Evolutionary conservation across 2,888 invertebrate species (phyloP).

Genomic region (Agapetus fuscipes): DNA sequence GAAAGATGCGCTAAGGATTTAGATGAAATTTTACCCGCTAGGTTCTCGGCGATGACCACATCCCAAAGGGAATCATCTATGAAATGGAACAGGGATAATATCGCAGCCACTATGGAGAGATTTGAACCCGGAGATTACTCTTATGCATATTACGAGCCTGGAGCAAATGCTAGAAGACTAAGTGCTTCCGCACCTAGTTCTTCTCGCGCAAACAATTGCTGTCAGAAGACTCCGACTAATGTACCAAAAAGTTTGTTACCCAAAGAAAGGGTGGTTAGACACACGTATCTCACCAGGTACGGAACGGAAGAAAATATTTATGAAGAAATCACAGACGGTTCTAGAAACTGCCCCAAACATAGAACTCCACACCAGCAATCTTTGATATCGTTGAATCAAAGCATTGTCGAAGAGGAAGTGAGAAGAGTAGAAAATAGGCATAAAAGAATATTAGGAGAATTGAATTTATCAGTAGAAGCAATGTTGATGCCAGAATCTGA

Average conservation of each 20-base stretch:
- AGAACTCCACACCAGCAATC: slow-evolving; percentile 46
- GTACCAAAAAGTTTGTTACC: slow-evolving; percentile 24
- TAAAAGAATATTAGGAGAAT: slow-evolving; percentile 71
- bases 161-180: slow-evolving; percentile 50
- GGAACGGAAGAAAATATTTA: slow-evolving; percentile 81
- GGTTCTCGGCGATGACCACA: slow-evolving; percentile 39
- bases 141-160: slow-evolving; percentile 73
- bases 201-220: slow-evolving; percentile 34
- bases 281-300: slow-evolving; percentile 67
- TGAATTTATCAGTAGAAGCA: slow-evolving; percentile 80
- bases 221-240: slow-evolving; percentile 23
- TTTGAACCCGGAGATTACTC: slow-evolving; percentile 67
- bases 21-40: slow-evolving; percentile 43
- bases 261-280: slow-evolving; percentile 43
- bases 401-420: slow-evolving; percentile 74
- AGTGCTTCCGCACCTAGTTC: slow-evolving; percentile 55
- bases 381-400: slow-evolving; percentile 57
- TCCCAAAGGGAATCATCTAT: slow-evolving; percentile 33
- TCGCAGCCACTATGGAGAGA: slow-evolving; percentile 55
- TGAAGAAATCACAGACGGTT: slow-evolving; percentile 66
- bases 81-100: slow-evolving; percentile 53
- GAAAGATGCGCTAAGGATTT: slow-evolving; percentile 42
- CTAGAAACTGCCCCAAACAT: slow-evolving; percentile 40
- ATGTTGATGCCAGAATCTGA: slow-evolving; percentile 80
- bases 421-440: slow-evolving; percentile 75